Evolutionary conservation across 2,797 vertebrate genomes (phyloP), one percentile per base, ranked within the genome.

Genomic region (Sebastes taczanowskii): DNA sequence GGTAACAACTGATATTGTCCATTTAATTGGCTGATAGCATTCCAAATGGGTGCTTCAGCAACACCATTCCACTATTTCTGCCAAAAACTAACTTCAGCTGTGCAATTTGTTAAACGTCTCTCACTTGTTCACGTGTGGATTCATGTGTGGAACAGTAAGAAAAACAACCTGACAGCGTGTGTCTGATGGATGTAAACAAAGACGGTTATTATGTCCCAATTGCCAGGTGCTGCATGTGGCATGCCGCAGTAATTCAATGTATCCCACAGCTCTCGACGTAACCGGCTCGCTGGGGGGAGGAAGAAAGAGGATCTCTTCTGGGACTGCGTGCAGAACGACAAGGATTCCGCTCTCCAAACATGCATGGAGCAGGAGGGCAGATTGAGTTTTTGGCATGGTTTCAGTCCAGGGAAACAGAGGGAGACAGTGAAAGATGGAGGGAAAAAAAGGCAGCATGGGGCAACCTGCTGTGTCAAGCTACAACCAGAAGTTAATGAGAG

Each of bases 371-470:
- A 77, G 18, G 73, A 87, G 81, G 71, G 77, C 46, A 83, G 82
- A 90, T 82, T 85, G 88, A 76, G 81, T 73, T 81, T 68, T 74
- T 81, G 77, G 83, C 87, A 79, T 58, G 63, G 71, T 74, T 88
- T 85, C 81, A 83, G 61, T 66, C 25, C 14, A 67, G 65, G 71
- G 62, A 34, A 75, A 78, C 74, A 84, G 79, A 82, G 77, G 64
- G 80, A 78, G 38, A 86, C 85, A 72, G 73, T 81, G 84, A 82
- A 86, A 86, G 84, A 89, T 88, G 84, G 84, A 85, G 83, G 81
- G 83, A 77, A 87, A 87, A 89, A 81, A 86, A 90, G 87, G 87
- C 82, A 77, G 65, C 81, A 79, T 88, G 84, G 85, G 60, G 81
- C 67, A 75, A 85, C 82, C 87, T 90, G 82, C 91, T 81, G 78